Base-by-base conservation (phyloP, 2,888 invertebrate genomes). In the Philopedon plagiatum region DNA sequence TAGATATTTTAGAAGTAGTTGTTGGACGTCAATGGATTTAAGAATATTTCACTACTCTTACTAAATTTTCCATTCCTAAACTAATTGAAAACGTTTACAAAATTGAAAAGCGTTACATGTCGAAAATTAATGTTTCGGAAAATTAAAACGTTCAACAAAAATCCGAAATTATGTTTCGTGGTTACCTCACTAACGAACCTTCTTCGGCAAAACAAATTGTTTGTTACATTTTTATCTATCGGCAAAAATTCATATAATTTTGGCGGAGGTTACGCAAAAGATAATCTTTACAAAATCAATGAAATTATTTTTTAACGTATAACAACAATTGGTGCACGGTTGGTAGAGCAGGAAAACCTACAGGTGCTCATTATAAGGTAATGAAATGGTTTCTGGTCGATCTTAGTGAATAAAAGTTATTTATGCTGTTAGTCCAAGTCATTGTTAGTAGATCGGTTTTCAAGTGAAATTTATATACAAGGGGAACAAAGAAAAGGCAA, bases 201-300 rank as follows among this genome's bases (percentile, higher is more conserved):
- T n/a, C 34, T 34, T 34, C 11, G 34, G 34, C 9, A 46, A 46
- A 46, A 21, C 21, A 46, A 46, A 21, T 23, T 46, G 11, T 46
- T 46, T 23, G 46, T 46, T 46, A 46, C 46, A 46, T 11, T 46
- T 46, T 46, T 21, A 46, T 46, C 46, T 23, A 46, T 11, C n/a
- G 21, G 19, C 19, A 46, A 21, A 21, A 46, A 46, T 46, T 46
- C 23, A 23, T 46, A 46, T 46, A 46, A 23, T 46, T 46, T 46
- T 1, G 5, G 11, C n/a, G 11, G 11, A 7, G n/a, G 23, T 46
- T 46, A 46, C 46, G 46, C 46, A 46, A 46, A 46, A 46, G 46
- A 21, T 46, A 46, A 46, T 46, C 46, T 46, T 46, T 46, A 46
- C 21, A 46, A 46, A 46, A 46, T 46, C 21, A 46, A 46, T 46